phyloP scores from a whole-genome alignment of 2,888 invertebrate species.

The Suillia variegata region DNA sequence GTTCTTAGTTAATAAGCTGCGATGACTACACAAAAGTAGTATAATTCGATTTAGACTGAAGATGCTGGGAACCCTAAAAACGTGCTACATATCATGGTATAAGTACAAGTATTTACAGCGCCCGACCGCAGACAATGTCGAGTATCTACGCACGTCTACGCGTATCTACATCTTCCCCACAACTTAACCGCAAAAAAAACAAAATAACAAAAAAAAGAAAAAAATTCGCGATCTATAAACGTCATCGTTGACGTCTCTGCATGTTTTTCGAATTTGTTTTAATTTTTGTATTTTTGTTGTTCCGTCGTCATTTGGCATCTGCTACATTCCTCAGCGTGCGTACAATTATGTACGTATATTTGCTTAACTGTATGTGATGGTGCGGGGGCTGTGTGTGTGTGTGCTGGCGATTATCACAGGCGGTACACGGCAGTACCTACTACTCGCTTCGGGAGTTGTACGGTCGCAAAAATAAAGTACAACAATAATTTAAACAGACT shows the following conservation, averaged over 20 bases:
- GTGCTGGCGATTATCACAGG: neutral
- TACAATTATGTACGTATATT: conserved; percentile 25
- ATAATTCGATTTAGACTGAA: no score
- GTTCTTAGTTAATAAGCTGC: no score
- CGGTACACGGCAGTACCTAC: conserved; percentile 21
- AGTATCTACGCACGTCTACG: neutral
- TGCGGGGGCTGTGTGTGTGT: conserved; percentile 5
- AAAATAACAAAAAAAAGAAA: no score
- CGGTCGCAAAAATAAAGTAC: no score
- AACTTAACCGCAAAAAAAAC: conserved; percentile 6
- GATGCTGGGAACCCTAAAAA: no score
- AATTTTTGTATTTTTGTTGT: neutral
- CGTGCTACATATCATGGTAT: no score
- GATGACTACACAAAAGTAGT: no score
- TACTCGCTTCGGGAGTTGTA: neutral
- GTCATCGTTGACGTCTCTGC: conserved; percentile 15
- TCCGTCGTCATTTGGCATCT: conserved; percentile 21
- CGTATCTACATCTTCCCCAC: neutral
- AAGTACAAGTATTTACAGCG: no score
- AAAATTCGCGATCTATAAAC: conserved; percentile 14
- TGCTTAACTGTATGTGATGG: neutral
- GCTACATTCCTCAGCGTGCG: conserved; percentile 18
- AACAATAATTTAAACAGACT: neutral
- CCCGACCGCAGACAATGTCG: conserved; percentile 9
- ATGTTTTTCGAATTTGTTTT: neutral